phyloP scores from a whole-genome alignment of 23 tunicate genomes.

The Ascidia mentula region DNA sequence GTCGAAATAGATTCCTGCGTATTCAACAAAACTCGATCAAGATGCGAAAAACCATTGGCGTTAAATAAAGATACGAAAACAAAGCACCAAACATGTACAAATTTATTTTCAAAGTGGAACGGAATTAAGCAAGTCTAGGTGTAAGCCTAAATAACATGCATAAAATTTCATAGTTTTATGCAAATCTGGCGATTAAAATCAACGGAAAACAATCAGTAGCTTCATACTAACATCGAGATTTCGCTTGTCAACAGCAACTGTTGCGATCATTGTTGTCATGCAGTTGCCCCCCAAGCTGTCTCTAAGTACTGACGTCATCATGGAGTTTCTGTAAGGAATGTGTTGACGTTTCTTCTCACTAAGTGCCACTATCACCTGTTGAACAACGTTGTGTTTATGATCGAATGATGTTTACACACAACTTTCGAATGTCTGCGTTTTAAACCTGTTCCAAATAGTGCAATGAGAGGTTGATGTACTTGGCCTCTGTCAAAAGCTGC shows the following conservation, averaged over 20 bases:
- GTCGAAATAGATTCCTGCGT: conserved; percentile 93
- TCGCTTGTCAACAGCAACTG: conserved; percentile 76
- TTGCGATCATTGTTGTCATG: conserved; percentile 98
- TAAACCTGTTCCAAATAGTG: conserved; percentile 95
- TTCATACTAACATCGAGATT: conserved; percentile 64
- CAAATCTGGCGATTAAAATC: too few species aligned
- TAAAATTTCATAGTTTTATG: too few species aligned
- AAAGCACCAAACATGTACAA: too few species aligned
- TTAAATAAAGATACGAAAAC: too few species aligned
- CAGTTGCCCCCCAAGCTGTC: conserved; percentile 98
- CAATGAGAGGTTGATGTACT: conserved; percentile 91
- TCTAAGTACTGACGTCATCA: conserved; percentile 95
- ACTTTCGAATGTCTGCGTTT: too few species aligned
- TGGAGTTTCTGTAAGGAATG: conserved; percentile 90
- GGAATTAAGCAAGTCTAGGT: too few species aligned
- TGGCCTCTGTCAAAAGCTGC: conserved; percentile 87
- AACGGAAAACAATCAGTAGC: too few species aligned
- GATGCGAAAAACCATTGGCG: too few species aligned
- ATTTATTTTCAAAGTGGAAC: too few species aligned
- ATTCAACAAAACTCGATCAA: too few species aligned
- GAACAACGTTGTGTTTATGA: not conserved
- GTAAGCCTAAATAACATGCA: too few species aligned
- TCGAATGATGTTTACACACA: not conserved
- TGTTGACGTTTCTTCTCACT: conserved; percentile 94
- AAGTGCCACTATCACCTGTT: conserved; percentile 78